Conservation (phyloP, 2,888 invertebrate genomes). For the Cloeon dipterum region DNA sequence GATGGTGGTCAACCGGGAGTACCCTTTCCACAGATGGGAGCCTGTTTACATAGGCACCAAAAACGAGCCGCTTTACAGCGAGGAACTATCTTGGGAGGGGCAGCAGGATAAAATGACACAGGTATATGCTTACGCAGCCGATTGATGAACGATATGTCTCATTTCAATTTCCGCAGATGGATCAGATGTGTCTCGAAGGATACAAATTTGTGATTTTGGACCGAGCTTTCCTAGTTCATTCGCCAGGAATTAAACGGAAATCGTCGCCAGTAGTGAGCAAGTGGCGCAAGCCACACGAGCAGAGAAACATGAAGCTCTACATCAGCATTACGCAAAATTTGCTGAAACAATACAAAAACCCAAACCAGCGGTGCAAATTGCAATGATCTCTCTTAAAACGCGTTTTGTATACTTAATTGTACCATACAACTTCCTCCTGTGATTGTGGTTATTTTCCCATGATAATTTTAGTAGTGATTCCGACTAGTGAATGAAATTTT, state of each 20-base stretch:
- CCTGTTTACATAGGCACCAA: constrained; percentile 57
- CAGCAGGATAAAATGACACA: constrained; percentile 68
- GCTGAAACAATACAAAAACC: not conserved
- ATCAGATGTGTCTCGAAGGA: constrained; percentile 48
- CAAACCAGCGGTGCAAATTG: not conserved
- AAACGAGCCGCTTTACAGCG: constrained; percentile 51
- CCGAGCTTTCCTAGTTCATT: constrained; percentile 48
- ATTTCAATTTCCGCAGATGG: constrained; percentile 37
- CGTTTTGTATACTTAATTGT: too few species aligned
- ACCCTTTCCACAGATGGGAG: constrained; percentile 57
- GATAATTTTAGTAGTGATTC: too few species aligned
- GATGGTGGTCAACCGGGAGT: constrained; percentile 39
- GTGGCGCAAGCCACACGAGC: constrained; percentile 3
- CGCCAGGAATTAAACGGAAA: constrained; percentile 33
- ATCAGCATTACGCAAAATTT: not conserved
- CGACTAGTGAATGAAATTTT: too few species aligned
- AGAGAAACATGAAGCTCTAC: constrained; percentile 4
- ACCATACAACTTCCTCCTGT: too few species aligned
- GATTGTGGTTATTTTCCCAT: too few species aligned
- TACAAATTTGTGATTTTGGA: constrained; percentile 49
- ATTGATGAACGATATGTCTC: too few species aligned
- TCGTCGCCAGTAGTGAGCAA: constrained; percentile 9
- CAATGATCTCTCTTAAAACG: too few species aligned
- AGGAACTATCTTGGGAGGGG: constrained; percentile 55
- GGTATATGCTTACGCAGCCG: constrained; percentile 24